Evolutionary conservation across 1,140 invertebrate genomes (phyloP), one percentile per base, ranked within the genome.

Genomic region (Panulirus ornatus): DNA sequence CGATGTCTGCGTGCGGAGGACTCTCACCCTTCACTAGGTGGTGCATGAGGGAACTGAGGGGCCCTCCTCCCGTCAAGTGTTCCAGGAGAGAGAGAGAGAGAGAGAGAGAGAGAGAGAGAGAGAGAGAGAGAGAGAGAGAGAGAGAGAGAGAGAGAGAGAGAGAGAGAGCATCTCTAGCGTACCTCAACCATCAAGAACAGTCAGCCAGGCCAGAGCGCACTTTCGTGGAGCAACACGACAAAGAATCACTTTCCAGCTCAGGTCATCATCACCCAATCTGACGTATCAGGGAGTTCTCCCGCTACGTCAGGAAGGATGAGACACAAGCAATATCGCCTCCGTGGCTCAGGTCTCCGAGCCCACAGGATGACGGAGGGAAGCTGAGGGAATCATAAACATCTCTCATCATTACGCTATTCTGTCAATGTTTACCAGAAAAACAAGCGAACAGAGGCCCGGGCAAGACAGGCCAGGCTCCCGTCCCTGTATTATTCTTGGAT

Each of bases 401-500:
- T 51, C 76, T 51, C 36, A 34, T 34, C n/a, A 34, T 27, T 51
- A 19, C 30, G 38, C 76, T 79, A 19, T 42, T 51, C 51, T n/a
- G n/a, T 51, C 51, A 34, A 22, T 79, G 42, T 79, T 79, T 47
- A 79, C 76, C n/a, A 19, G 42, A 79, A 79, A 79, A 79, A 79
- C 51, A 79, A 30, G n/a, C n/a, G 54, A 58, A 22, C 3, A 19
- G 54, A 0, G n/a, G 0, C 9, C 40, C n/a, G 22, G 58, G 36
- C 40, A n/a, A n/a, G n/a, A n/a, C n/a, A n/a, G n/a, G 82, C n/a
- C 30, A 36, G 40, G 9, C 58, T 44, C 58, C 38, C 58, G 34
- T 38, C 58, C n/a, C 63, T 30, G 44, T 42, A 73, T 84, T 84
- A 70, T 84, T 27, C 66, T 30, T 36, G 40, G 9, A 38, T 44